Evolutionary conservation across 2,797 vertebrate species (phyloP).

Genomic region (Falco naumanni): DNA sequence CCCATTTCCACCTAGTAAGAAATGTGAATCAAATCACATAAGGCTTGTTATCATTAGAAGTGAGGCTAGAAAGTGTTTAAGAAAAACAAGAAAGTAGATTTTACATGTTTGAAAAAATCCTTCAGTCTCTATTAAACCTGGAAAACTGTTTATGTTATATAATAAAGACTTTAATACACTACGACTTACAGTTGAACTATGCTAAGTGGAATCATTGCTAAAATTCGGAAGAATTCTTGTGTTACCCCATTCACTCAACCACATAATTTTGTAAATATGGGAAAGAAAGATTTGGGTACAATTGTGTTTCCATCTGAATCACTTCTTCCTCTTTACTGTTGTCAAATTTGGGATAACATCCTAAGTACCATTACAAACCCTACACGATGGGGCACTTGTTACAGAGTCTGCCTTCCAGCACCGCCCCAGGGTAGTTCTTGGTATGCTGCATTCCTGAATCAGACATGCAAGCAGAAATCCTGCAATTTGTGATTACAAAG

Average conservation of each 20-base stretch:
- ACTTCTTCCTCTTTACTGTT: neutral
- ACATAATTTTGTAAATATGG: neutral
- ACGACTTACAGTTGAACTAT: neutral
- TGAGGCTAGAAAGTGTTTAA: neutral
- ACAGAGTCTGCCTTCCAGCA: neutral
- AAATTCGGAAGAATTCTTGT: neutral
- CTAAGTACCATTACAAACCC: neutral
- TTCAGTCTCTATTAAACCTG: neutral
- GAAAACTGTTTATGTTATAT: neutral
- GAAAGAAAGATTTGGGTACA: neutral
- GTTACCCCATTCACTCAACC: neutral
- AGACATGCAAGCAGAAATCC: conserved; percentile 24
- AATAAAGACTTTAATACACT: neutral
- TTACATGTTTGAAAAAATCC: neutral
- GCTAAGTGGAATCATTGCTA: neutral
- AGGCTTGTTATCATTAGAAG: neutral
- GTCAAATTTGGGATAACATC: neutral
- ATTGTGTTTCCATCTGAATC: neutral
- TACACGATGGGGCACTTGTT: neutral
- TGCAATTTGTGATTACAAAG: neutral
- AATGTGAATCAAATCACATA: neutral
- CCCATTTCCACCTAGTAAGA: neutral
- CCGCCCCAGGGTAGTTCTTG: neutral
- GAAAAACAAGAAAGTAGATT: neutral
- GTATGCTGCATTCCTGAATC: neutral